Evolutionary conservation across 2,888 invertebrate species (phyloP).

Genomic region (Drosophila flavopinicola): DNA sequence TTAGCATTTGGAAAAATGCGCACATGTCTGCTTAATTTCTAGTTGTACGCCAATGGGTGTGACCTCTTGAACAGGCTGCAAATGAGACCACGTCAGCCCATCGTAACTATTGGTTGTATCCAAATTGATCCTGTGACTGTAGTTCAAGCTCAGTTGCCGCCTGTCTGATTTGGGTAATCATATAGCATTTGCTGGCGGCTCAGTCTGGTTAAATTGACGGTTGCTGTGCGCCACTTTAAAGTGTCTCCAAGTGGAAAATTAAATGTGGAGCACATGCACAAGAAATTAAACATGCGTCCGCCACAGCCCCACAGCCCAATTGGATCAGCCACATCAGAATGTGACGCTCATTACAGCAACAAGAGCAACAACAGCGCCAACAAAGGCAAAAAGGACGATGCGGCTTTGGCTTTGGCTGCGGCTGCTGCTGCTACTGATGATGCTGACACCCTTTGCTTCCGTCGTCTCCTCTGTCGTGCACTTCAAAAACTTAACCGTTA

Average conservation of each 20-base stretch:
- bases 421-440: constrained; percentile 44
- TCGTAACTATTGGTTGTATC: not conserved
- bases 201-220: constrained; percentile 20
- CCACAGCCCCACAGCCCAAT: constrained; percentile 13
- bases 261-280: constrained; percentile 55
- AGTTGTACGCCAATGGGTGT: not conserved
- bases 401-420: too few species aligned
- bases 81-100: not conserved
- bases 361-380: constrained; percentile 40
- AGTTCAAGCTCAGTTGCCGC: not conserved
- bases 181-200: constrained; percentile 33
- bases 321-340: constrained; percentile 39
- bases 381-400: constrained; percentile 18
- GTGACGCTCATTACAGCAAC: constrained; percentile 60
- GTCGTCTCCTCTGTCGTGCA: constrained; percentile 42
- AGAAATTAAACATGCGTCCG: constrained; percentile 56
- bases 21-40: not conserved
- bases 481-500: constrained; percentile 79
- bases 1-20: not conserved
- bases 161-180: constrained; percentile 38
- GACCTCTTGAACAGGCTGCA: not conserved
- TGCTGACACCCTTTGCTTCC: constrained; percentile 66
- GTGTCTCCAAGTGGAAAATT: constrained; percentile 53
- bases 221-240: constrained; percentile 45
- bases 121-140: not conserved